Evolutionary conservation across 2,797 vertebrate genomes (phyloP), one percentile per base, ranked within the genome.

Genomic region (Neosalanx taihuensis): DNA sequence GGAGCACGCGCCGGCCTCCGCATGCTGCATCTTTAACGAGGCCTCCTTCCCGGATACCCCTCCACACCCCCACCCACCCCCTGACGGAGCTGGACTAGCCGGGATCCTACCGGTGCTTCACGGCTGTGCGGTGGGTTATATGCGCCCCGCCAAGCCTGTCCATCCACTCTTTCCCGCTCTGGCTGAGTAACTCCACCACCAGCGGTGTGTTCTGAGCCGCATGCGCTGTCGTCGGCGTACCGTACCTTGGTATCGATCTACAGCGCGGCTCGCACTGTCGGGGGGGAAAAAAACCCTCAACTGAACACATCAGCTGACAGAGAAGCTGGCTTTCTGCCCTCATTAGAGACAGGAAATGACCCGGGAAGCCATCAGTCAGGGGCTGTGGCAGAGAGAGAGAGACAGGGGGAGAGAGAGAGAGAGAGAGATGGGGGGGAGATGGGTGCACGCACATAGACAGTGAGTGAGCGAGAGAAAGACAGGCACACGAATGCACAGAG

Each of bases 281-380:
- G 76, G 76, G 4, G 6, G 6, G 6, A 2, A 35, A 35, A 35
- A 35, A 73, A 75, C 81, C 67, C 82, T 53, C 29, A 67, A 66
- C 13, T 59, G 81, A 78, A 80, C 77, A 84, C 41, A 81, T 86
- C 80, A 85, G 70, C 81, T 81, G 83, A 86, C 80, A 75, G 73
- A 68, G 78, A 74, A 46, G 74, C 73, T 72, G 62, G 67, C 74
- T 76, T 72, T n/a, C 18, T n/a, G 51, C 75, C 59, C 57, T 67
- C 67, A 37, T 72, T 69, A 46, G 41, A 46, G 41, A 46, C 41
- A 46, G 41, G 41, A 46, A 66, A 58, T 58, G 80, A 58, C 60
- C 73, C 51, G 37, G 15, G 68, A 35, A 56, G 33, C 64, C 46
- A 6, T 49, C 79, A 76, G 72, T 61, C 80, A 72, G 65, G 73